These are phyloP conservation scores for Drosophila colorata DNA, from an alignment of 2,888 invertebrate species.

Conservation along the genomic window DNA sequence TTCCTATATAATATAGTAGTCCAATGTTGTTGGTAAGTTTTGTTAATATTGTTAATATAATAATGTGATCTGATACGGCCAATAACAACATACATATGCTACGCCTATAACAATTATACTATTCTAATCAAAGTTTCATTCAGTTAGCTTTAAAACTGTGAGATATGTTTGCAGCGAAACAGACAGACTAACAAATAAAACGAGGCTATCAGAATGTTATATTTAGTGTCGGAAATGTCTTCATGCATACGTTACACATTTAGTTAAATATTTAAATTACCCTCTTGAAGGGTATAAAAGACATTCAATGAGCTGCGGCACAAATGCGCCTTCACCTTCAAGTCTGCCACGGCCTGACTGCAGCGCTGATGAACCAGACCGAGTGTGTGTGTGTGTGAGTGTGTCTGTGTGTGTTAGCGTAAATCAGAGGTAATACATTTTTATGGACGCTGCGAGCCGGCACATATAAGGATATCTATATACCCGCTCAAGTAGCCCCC, in stretches of 20 bases:
- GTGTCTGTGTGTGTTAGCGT: conserved; percentile 42
- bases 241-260: not conserved
- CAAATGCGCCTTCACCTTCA: conserved; percentile 10
- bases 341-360: conserved; percentile 9
- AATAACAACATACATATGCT: too few species aligned
- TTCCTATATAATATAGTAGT: too few species aligned
- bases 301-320: conserved; percentile 27
- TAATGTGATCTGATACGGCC: too few species aligned
- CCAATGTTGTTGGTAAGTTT: too few species aligned
- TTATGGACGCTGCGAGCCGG: conserved; percentile 68
- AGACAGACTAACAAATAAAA: too few species aligned
- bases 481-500: conserved; percentile 26
- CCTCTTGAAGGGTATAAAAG: conserved; percentile 3
- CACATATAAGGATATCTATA: conserved; percentile 18
- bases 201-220: too few species aligned
- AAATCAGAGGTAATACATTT: conserved; percentile 77
- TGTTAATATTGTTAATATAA: too few species aligned
- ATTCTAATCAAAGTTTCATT: too few species aligned
- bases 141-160: too few species aligned
- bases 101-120: too few species aligned
- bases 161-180: too few species aligned
- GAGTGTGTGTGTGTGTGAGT: not conserved
- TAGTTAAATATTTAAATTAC: not conserved
- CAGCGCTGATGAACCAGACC: conserved; percentile 40
- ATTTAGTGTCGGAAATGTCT: too few species aligned